Evolutionary conservation across 2,888 invertebrate species (phyloP), one percentile per base, ranked within the genome.

Genomic region (Acrocyrtus sp.): DNA sequence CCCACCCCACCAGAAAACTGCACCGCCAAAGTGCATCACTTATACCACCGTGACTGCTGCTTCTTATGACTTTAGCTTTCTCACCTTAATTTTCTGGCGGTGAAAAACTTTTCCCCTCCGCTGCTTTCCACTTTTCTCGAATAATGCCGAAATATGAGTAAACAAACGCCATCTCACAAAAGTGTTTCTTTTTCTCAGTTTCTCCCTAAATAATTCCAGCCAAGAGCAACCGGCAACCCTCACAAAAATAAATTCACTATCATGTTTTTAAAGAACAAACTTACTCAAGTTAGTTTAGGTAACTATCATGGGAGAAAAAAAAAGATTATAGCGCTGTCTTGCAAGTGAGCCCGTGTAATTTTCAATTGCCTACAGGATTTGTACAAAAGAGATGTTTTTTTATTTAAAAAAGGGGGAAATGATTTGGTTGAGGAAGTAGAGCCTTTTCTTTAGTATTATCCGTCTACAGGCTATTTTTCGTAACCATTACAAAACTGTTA

Each of bases 91-190:
- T n/a, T n/a, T n/a, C n/a, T n/a, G n/a, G n/a, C n/a, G n/a, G n/a
- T n/a, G 50, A 50, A 50, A 50, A 12, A 47, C 47, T 47, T 47
- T 21, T 47, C 21, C 21, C 17, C 47, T 21, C 6, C 15, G n/a
- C 17, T 17, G 5, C 4, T 17, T 45, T 17, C 17, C n/a, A 50
- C 50, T 12, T 47, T 47, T 12, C 26, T 8, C 1, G 27, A 48
- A 15, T 43, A 47, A 60, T 29, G 19, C 50, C 48, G 15, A 26
- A 39, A 54, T 34, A 24, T 10, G 54, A 34, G 50, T 17, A 63
- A 54, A 63, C 63, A 63, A 54, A 63, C 53, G 63, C 63, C 63
- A 63, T 63, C 63, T 63, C 54, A 10, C 12, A 2, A 22, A 50
- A 21, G 4, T 5, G 10, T 17, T 47, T 21, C 21, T 17, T 2